Base-by-base conservation (phyloP, 2,113 vertebrate genomes). In the Gallinago media region DNA sequence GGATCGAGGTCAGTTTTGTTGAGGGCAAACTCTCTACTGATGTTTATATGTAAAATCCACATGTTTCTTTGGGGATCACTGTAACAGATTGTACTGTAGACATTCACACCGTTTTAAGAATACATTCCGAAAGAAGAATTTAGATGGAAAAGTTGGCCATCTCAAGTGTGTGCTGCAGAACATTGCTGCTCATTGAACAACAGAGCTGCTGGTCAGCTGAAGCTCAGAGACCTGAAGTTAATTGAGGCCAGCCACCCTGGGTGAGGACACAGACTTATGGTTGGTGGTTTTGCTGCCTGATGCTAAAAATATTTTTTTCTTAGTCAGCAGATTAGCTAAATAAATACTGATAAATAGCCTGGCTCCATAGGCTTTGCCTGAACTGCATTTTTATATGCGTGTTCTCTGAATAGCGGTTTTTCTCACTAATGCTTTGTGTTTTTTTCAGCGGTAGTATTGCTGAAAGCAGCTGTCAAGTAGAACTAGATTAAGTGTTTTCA, bases 401-500 rank as follows among this genome's bases (percentile, higher is more conserved):
- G 36, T 83, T 73, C 58, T 63, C 46, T 55, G 34, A 77, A n/a
- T 15, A 77, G 36, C 70, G 4, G 2, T 46, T 94, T 90, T 72
- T 76, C 17, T 85, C 36, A 54, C 42, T 74, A 73, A 44, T 26
- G 6, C 67, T 44, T 58, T 50, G 9, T 46, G 14, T 72, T 74
- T 81, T 81, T 88, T 89, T 42, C 26, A 55, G 34, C 36, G 54
- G 21, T 68, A 66, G 6, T 32, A 47, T 58, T 80, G 75, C 71
- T 80, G 83, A 81, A 91, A 94, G n/a, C 68, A 85, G 65, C 73
- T 96, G 90, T 82, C 59, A 86, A 77, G 22, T 71, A 63, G 59
- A 96, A 75, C 42, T 84, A 84, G 93, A 92, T 81, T 54, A 87
- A 91, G 18, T 61, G 76, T 77, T 95, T 89, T 94, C 72, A 92